Evolutionary conservation across 2,113 vertebrate species (phyloP).

Genomic region (Atlantisia rogersi): DNA sequence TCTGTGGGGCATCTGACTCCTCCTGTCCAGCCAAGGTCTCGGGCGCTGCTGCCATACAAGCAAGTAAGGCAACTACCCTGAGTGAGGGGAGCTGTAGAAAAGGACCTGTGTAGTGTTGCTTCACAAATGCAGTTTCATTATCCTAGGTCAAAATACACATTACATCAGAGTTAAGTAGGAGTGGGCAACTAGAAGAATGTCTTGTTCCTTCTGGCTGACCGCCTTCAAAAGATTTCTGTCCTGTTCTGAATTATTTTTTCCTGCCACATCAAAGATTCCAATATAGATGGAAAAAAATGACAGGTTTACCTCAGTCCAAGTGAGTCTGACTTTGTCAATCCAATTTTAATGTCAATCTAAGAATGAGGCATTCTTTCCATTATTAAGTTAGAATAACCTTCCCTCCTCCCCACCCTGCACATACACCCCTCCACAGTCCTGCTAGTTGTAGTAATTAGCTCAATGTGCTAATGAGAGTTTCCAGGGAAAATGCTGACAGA

Average conservation of each 20-base stretch:
- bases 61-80: background rate
- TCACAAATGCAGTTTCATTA: background rate
- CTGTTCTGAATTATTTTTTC: background rate
- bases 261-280: background rate
- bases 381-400: background rate
- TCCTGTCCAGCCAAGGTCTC: background rate
- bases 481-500: conserved; percentile 83
- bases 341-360: conserved; percentile 32
- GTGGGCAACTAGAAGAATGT: background rate
- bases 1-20: background rate
- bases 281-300: background rate
- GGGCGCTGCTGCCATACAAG: background rate
- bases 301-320: background rate
- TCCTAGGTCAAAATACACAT: background rate
- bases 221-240: background rate
- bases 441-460: conserved; percentile 88
- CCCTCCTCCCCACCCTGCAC: background rate
- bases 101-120: background rate
- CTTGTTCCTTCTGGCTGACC: background rate
- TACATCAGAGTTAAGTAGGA: background rate
- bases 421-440: background rate
- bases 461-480: conserved; percentile 84
- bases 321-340: background rate
- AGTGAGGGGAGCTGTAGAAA: background rate
- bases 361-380: background rate